Percentiles rank a stretch among this genome's conserved stretches.
phyloP scores from a whole-genome alignment of 2,113 vertebrate genomes.

The Nipponia nippon region DNA sequence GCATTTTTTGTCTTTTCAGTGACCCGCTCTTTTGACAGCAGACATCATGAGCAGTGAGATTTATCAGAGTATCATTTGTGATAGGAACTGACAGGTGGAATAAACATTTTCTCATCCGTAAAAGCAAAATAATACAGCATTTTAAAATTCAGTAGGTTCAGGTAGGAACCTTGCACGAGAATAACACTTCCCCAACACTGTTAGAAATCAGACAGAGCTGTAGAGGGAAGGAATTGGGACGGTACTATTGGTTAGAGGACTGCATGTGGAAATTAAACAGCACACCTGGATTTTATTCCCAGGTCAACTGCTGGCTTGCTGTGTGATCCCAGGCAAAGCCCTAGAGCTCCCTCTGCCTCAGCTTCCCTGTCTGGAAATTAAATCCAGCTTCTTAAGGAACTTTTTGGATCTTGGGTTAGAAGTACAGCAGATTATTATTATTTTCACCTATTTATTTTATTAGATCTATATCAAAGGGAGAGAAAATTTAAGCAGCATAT shows the following conservation, averaged over 20 bases:
- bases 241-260: background rate
- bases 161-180: background rate
- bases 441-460: background rate
- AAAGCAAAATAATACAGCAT: background rate
- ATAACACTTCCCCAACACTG: background rate
- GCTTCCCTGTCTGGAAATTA: background rate
- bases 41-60: background rate
- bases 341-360: background rate
- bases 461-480: background rate
- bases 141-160: background rate
- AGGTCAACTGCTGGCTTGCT: background rate
- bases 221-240: background rate
- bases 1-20: background rate
- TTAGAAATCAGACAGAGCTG: background rate
- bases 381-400: background rate
- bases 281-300: background rate
- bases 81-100: background rate
- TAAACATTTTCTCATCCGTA: background rate
- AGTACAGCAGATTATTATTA: background rate
- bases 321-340: background rate
- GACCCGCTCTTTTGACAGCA: background rate
- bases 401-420: background rate
- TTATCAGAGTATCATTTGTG: background rate
- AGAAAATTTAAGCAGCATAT: background rate
- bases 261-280: background rate